Base-by-base conservation (phyloP, 2,113 vertebrate species). In the Vulpes lagopus region DNA sequence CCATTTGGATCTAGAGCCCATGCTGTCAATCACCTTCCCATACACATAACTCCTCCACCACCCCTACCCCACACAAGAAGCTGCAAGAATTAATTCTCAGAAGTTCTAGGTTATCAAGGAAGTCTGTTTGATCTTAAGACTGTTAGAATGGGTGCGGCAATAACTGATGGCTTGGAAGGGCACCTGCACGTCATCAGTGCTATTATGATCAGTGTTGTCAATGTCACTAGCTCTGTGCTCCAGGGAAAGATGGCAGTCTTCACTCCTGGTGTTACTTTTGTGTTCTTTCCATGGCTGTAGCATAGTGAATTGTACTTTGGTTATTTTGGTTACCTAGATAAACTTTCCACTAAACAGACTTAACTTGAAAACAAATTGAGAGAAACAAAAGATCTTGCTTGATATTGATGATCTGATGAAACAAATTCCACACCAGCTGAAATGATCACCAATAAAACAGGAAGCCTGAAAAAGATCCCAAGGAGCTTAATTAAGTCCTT, bases 181-280 rank as follows among this genome's bases (percentile, higher is more conserved):
- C 9, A 1, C n/a, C 78, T 32, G 4, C 0, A 17, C 4, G 7
- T 8, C 0, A 0, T 16, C 23, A 3, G 17, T 82, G 60, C 14
- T 27, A 1, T 32, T 9, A 7, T 20, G 22, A 11, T 65, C 32
- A 57, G 5, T 38, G 8, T 7, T 1, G 10, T 8, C 6, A 23
- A 9, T 35, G 11, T 22, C 16, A 4, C 23, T n/a, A 65, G 17
- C 35, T 65, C 15, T 9, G 49, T 43, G 27, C 32, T 91, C 65
- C 32, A 20, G 32, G 49, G 62, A 30, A 30, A 74, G 20, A 32
- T 23, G 11, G 43, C 25, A 27, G 62, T 3, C 60, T 38, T 84
- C 25, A 59, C 22, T 84, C 25, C 16, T 35, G 22, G 19, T 67
- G 23, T 55, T 62, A 53, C 49, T 86, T 95, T 67, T 55, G 14